Evolutionary conservation across 2,797 vertebrate genomes (phyloP).

Genomic region (Mormyrus hasselquistii): DNA sequence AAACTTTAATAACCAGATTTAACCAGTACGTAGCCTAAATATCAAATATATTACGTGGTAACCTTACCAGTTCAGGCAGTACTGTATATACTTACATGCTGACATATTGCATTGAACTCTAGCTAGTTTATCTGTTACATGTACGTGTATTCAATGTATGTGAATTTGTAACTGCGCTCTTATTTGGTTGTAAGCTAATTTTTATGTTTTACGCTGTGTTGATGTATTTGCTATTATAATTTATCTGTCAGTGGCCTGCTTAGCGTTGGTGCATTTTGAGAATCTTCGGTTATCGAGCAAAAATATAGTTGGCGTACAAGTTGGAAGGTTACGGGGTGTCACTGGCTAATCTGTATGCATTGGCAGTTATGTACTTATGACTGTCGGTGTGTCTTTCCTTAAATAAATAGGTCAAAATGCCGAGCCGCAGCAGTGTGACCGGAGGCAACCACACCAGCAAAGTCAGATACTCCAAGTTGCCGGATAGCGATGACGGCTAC

Average conservation of each 20-base stretch:
- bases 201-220: background rate
- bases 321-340: background rate
- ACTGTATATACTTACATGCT: background rate
- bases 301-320: background rate
- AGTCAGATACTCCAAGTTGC: slow-evolving; percentile 83
- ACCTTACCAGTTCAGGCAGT: background rate
- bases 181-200: background rate
- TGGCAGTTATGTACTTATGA: background rate
- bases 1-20: background rate
- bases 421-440: slow-evolving; percentile 68
- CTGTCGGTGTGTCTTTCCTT: background rate
- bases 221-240: background rate
- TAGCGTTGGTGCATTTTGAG: background rate
- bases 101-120: background rate
- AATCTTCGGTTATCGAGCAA: background rate
- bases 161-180: background rate
- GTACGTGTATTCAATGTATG: background rate
- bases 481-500: slow-evolving; percentile 86
- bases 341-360: background rate
- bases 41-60: background rate
- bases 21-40: background rate
- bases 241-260: background rate
- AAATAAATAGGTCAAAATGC: slow-evolving; percentile 62
- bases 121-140: background rate
- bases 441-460: slow-evolving; percentile 68